Percentiles rank a stretch among this genome's conserved stretches.
Conservation (phyloP, 2,113 vertebrate species). For the Serilophus lunatus region DNA sequence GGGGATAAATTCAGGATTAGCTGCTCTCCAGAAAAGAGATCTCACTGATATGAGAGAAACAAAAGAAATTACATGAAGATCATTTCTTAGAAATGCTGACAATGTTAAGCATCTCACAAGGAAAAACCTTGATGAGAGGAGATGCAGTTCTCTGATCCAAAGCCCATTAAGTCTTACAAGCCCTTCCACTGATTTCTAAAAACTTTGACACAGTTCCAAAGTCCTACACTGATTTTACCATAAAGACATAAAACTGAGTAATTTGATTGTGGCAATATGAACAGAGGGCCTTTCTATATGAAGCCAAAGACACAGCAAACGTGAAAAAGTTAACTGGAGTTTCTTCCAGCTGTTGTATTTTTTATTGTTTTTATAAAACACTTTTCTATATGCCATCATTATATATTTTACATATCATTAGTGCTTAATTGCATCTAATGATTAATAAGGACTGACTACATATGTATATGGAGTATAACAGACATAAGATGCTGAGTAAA, state of each 20-base stretch:
- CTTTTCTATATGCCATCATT: background rate
- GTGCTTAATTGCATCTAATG: background rate
- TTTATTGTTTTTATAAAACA: slow-evolving; percentile 42
- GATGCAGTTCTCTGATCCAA: background rate
- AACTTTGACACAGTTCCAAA: background rate
- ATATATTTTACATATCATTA: background rate
- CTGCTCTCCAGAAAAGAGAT: background rate
- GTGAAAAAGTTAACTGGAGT: background rate
- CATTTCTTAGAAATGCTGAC: background rate
- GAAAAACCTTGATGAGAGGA: background rate
- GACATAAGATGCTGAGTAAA: background rate
- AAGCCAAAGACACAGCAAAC: background rate
- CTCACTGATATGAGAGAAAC: background rate
- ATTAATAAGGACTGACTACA: background rate
- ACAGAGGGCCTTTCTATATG: background rate
- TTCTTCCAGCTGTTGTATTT: background rate
- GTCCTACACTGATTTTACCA: background rate
- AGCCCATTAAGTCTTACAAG: background rate
- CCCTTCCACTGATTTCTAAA: background rate
- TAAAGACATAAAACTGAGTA: background rate
- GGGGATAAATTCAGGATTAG: background rate
- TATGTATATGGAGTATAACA: background rate
- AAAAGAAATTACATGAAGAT: background rate
- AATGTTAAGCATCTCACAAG: background rate
- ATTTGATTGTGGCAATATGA: background rate